Percentiles rank a stretch among this genome's conserved stretches.
These are phyloP conservation scores for Litoditis marina DNA, from an alignment of 2,888 invertebrate genomes.

Conservation along the genomic window DNA sequence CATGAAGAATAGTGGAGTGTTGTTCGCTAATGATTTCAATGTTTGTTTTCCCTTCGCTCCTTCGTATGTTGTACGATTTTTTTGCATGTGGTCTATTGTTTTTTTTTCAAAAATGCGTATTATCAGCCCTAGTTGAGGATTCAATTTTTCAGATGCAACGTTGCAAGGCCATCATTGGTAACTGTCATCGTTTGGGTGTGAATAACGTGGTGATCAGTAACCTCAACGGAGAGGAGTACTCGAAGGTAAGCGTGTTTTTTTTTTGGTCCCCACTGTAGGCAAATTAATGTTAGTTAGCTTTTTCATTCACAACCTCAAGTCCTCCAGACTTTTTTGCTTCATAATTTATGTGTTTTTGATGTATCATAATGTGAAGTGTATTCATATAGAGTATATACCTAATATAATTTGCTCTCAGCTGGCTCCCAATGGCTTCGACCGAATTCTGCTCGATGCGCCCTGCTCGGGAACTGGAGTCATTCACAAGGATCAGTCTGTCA, in stretches of 20 bases:
- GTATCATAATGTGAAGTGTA: too few species aligned
- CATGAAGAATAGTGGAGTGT: constrained; percentile 86
- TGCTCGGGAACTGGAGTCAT: constrained; percentile 98
- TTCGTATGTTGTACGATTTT: background rate
- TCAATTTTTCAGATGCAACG: constrained; percentile 46
- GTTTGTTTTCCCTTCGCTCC: constrained; percentile 55
- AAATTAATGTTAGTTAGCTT: background rate
- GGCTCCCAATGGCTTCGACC: constrained; percentile 74
- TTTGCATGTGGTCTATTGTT: too few species aligned
- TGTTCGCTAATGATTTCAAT: constrained; percentile 94
- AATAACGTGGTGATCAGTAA: constrained; percentile 85
- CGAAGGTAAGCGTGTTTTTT: constrained; percentile 65
- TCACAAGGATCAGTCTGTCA: constrained; percentile 93
- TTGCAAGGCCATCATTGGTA: constrained; percentile 74
- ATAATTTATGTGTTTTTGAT: too few species aligned
- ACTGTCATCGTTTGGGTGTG: constrained; percentile 91
- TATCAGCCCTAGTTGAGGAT: constrained; percentile 50
- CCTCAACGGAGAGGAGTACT: constrained; percentile 83
- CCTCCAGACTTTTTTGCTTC: background rate
- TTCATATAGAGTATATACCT: too few species aligned
- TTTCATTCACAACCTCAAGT: too few species aligned
- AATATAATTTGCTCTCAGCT: too few species aligned
- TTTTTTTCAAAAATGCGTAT: background rate
- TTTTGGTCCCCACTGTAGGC: background rate
- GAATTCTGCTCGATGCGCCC: constrained; percentile 92